Evolutionary conservation across 2,113 vertebrate species (phyloP).

Genomic region (Mustelus asterias): DNA sequence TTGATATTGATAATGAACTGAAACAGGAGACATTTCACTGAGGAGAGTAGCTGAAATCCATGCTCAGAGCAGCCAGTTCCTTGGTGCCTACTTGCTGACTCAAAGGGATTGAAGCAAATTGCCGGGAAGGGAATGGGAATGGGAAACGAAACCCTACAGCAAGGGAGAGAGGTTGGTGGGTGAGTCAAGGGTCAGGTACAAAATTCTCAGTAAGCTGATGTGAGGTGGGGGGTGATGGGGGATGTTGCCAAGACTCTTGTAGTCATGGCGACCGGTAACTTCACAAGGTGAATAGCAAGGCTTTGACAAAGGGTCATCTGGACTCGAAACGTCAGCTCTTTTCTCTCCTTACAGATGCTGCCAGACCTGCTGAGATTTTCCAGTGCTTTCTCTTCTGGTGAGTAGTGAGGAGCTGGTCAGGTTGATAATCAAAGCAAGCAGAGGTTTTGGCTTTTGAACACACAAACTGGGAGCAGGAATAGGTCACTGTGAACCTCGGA

Average conservation of each 20-base stretch:
- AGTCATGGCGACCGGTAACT: neutral
- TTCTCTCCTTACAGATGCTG: no score
- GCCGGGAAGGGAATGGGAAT: neutral
- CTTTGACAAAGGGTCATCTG: no score
- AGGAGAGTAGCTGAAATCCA: neutral
- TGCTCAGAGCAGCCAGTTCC: neutral
- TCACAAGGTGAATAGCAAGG: neutral
- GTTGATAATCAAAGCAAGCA: neutral
- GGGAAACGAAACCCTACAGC: neutral
- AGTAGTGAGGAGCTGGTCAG: neutral
- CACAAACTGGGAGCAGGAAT: no score
- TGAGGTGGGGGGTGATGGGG: neutral
- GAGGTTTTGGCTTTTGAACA: neutral
- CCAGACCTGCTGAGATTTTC: no score
- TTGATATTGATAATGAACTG: neutral
- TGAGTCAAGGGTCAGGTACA: neutral
- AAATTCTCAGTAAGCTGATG: neutral
- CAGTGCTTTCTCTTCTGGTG: neutral
- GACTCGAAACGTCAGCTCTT: no score
- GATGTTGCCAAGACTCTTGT: neutral
- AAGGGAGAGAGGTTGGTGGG: neutral
- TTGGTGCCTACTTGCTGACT: neutral
- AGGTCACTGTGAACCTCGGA: no score
- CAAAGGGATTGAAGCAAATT: no score
- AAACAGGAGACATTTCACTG: neutral